A percentile compares a stretch with the other conserved stretches of the same genome.
Evolutionary conservation across 2,113 vertebrate genomes (phyloP).

Genomic region (Verasper variegatus): DNA sequence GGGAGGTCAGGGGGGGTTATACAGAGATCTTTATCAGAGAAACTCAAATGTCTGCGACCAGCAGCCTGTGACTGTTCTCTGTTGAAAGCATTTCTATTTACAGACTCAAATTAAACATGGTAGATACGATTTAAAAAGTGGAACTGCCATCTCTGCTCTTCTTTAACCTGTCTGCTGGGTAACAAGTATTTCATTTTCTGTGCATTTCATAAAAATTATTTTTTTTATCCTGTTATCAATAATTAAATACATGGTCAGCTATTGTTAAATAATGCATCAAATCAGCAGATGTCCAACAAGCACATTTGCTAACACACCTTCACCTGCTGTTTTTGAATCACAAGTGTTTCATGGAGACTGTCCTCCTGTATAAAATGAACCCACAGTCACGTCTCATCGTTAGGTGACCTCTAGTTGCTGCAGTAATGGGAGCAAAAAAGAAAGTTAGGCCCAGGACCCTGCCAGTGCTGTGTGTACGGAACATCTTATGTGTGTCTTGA

Average conservation of each 20-base stretch:
- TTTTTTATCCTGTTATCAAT: background rate
- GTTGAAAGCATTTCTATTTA: background rate
- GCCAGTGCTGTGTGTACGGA: background rate
- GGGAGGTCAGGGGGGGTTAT: background rate
- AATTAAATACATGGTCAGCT: background rate
- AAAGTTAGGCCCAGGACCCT: background rate
- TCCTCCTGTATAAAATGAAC: background rate
- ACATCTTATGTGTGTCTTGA: background rate
- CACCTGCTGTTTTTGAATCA: background rate
- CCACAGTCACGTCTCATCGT: background rate
- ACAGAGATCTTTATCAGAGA: conserved; percentile 13
- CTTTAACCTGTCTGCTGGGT: background rate
- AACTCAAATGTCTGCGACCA: background rate
- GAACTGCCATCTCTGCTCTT: background rate
- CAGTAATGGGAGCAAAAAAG: background rate
- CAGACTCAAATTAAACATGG: background rate
- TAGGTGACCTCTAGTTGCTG: background rate
- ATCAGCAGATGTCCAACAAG: background rate
- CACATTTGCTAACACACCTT: background rate
- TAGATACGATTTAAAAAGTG: background rate
- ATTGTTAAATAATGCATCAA: background rate
- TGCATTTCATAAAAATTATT: too few species aligned
- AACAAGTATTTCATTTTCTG: background rate
- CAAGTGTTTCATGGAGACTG: background rate
- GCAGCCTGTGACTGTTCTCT: background rate